Evolutionary conservation across 2,888 invertebrate genomes (phyloP).

Genomic region (Drosophila koepferae): DNA sequence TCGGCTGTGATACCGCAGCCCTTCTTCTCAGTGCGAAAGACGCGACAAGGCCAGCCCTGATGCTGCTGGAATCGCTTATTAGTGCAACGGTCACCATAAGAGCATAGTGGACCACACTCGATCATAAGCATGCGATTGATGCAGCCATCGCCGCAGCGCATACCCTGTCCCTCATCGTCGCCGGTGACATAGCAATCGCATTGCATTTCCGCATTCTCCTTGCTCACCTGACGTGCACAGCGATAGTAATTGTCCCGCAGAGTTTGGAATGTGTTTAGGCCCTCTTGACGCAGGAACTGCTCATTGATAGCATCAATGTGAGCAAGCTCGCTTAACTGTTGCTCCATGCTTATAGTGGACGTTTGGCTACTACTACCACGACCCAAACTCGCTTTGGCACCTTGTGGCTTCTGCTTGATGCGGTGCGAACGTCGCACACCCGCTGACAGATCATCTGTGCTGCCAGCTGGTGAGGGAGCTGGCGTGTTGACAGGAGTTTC

Average conservation of each 20-base stretch:
- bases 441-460: constrained; percentile 39
- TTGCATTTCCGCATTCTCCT: constrained; percentile 96
- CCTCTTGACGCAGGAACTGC: constrained; percentile 83
- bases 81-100: constrained; percentile 95
- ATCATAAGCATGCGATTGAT: constrained; percentile 98
- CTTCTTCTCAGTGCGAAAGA: constrained; percentile 96
- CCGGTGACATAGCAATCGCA: constrained; percentile 97
- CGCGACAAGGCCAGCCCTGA: constrained; percentile 93
- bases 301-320: constrained; percentile 83
- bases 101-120: constrained; percentile 98
- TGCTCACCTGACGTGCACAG: constrained; percentile 93
- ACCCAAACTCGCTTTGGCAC: constrained; percentile 82
- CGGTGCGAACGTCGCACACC: constrained; percentile 90
- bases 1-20: constrained; percentile 94
- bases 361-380: constrained; percentile 86
- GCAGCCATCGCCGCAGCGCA: constrained; percentile 98
- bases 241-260: constrained; percentile 95
- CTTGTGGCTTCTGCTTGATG: constrained; percentile 90
- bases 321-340: constrained; percentile 80
- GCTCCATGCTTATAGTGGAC: constrained; percentile 78
- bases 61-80: constrained; percentile 97
- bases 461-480: constrained; percentile 49
- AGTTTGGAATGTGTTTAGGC: constrained; percentile 91
- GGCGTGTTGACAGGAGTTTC: constrained; percentile 80
- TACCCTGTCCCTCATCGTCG: constrained; percentile 93